These are phyloP conservation scores for Ostrea denselamellosa DNA, from an alignment of 1,140 invertebrate species.

Conservation along the genomic window DNA sequence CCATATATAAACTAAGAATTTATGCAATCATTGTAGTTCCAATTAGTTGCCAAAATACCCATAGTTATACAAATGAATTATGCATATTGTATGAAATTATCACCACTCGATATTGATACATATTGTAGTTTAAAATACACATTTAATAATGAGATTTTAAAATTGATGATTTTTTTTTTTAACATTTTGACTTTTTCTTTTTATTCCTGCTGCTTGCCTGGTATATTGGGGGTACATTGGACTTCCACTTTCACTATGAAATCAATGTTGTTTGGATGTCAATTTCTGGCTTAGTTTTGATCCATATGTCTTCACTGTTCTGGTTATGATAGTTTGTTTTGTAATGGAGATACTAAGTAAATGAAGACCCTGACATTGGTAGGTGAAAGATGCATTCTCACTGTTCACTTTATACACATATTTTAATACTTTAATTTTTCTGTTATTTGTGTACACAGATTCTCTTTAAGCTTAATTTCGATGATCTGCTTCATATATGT, in stretches of 20 bases:
- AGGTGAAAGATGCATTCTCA: background rate
- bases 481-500: background rate
- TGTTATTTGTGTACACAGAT: background rate
- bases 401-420: background rate
- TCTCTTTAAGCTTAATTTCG: background rate
- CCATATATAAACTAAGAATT: background rate
- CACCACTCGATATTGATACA: background rate
- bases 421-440: background rate
- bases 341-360: constrained; percentile 22
- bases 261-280: constrained; percentile 35
- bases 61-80: background rate
- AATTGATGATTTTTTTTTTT: background rate
- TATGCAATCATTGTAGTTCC: background rate
- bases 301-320: constrained; percentile 22
- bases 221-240: constrained; percentile 9
- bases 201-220: constrained; percentile 12
- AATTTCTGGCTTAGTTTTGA: constrained; percentile 33
- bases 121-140: background rate
- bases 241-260: constrained; percentile 9
- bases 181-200: constrained; percentile 13
- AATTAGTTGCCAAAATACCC: background rate
- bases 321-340: constrained; percentile 25
- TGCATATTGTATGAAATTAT: background rate
- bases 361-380: constrained; percentile 10
- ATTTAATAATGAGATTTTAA: background rate